These are phyloP conservation scores for Pachypanchax playfairii DNA, from an alignment of 2,113 vertebrate species.

Conservation along the genomic window DNA sequence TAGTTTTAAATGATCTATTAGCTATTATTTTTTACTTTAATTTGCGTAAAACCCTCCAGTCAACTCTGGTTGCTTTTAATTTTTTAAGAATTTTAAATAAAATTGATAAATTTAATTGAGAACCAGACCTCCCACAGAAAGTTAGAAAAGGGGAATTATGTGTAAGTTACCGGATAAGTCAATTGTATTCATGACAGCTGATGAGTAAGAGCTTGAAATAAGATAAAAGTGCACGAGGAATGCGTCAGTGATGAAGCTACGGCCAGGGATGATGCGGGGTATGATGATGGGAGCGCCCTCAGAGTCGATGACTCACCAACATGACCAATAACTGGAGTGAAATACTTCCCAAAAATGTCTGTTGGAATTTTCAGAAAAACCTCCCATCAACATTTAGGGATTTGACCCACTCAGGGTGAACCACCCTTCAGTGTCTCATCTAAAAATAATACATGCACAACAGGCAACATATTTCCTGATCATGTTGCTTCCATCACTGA, in stretches of 20 bases:
- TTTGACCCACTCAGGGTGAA: constrained; percentile 27
- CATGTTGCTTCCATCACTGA: background rate
- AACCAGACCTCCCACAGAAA: constrained; percentile 13
- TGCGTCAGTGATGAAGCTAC: constrained; percentile 36
- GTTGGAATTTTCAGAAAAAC: constrained; percentile 5
- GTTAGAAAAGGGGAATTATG: background rate
- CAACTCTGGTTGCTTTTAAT: background rate
- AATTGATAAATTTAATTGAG: constrained; percentile 1
- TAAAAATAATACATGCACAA: constrained; percentile 25
- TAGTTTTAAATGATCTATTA: too few species aligned
- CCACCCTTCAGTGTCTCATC: constrained; percentile 33
- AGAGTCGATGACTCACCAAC: constrained; percentile 46
- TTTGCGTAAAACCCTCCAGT: background rate
- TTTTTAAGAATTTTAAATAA: too few species aligned
- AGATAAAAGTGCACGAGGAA: constrained; percentile 38
- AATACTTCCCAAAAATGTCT: constrained; percentile 2
- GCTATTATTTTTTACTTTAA: too few species aligned
- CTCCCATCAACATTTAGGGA: constrained; percentile 9
- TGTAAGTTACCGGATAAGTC: background rate
- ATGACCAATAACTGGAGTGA: constrained; percentile 28
- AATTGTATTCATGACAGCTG: constrained; percentile 28
- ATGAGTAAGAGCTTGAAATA: constrained; percentile 44
- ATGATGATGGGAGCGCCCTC: constrained; percentile 19
- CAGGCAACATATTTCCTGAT: background rate
- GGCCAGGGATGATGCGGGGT: constrained; percentile 22